Evolutionary conservation across 2,797 vertebrate species (phyloP).

Genomic region (Tenualosa thibaudeaui): DNA sequence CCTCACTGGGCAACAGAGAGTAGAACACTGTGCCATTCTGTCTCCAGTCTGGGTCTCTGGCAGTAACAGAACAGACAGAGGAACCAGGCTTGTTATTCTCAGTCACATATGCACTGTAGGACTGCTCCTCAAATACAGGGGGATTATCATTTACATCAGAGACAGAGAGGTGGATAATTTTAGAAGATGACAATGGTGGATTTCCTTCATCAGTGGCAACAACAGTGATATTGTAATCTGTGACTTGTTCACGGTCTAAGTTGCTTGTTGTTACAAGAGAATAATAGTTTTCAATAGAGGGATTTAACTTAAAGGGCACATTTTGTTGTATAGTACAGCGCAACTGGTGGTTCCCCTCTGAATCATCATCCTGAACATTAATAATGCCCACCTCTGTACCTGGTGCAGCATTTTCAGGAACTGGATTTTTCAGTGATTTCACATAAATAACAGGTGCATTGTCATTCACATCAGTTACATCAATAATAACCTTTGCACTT

Average conservation of each 20-base stretch:
- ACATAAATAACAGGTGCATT: conserved; percentile 71
- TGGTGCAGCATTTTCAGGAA: conserved; percentile 64
- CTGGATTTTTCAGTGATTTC: conserved; percentile 65
- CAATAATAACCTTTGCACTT: conserved; percentile 63
- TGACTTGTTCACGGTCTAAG: conserved; percentile 63
- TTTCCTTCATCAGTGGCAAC: conserved; percentile 63
- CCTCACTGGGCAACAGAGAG: conserved; percentile 42
- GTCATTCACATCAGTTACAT: conserved; percentile 79
- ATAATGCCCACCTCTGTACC: conserved; percentile 49
- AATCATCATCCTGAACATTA: conserved; percentile 52
- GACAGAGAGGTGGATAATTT: conserved; percentile 45
- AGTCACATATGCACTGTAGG: too few relatives aligned
- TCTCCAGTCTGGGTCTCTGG: too few relatives aligned
- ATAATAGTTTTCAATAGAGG: conserved; percentile 77
- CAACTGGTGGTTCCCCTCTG: conserved; percentile 38
- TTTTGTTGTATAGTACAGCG: conserved; percentile 67
- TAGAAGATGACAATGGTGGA: conserved; percentile 62
- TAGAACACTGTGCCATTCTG: conserved; percentile 59
- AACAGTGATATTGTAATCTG: conserved; percentile 64
- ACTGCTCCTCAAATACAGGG: too few relatives aligned
- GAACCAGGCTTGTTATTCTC: too few relatives aligned
- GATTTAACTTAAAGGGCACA: conserved; percentile 73
- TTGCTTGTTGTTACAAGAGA: conserved; percentile 64
- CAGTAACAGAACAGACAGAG: too few relatives aligned
- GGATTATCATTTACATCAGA: conserved; percentile 33